These are phyloP conservation scores for Avahi laniger DNA, from an alignment of 2,797 vertebrate genomes.

Conservation along the genomic window DNA sequence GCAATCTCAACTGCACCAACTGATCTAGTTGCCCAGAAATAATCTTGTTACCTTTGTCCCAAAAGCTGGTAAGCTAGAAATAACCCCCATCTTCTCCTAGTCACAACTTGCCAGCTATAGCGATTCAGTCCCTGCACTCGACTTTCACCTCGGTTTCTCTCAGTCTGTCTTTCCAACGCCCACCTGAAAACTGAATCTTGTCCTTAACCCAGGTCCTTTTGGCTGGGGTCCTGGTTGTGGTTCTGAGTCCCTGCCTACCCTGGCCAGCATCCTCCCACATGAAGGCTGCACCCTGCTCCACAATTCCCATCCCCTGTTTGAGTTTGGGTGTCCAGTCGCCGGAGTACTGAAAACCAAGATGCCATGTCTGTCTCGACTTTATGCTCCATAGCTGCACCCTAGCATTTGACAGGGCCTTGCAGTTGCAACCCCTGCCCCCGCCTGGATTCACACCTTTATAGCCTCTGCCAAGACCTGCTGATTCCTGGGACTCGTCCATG, in stretches of 20 bases:
- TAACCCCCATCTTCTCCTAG: neutral
- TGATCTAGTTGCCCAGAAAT: neutral
- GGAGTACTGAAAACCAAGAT: neutral
- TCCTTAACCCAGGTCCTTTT: neutral
- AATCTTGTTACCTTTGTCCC: neutral
- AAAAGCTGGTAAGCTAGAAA: neutral
- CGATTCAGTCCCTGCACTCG: neutral
- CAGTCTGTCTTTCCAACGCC: neutral
- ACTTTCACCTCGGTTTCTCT: neutral
- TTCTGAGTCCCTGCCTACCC: neutral
- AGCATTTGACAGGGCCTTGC: neutral
- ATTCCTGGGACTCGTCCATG: neutral
- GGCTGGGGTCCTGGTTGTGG: neutral
- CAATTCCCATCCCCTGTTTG: neutral
- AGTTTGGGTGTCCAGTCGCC: neutral
- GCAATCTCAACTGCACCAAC: neutral
- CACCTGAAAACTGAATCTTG: neutral
- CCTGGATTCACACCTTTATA: neutral
- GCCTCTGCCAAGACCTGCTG: neutral
- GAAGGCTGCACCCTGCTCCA: neutral
- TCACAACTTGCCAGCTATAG: neutral
- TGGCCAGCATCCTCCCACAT: neutral
- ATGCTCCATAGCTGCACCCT: neutral
- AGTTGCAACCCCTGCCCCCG: neutral
- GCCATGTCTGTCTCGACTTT: neutral